Percentiles rank a stretch among this genome's conserved stretches.
These are phyloP conservation scores for Rhinophrynus dorsalis DNA, from an alignment of 2,797 vertebrate genomes.

Conservation along the genomic window DNA sequence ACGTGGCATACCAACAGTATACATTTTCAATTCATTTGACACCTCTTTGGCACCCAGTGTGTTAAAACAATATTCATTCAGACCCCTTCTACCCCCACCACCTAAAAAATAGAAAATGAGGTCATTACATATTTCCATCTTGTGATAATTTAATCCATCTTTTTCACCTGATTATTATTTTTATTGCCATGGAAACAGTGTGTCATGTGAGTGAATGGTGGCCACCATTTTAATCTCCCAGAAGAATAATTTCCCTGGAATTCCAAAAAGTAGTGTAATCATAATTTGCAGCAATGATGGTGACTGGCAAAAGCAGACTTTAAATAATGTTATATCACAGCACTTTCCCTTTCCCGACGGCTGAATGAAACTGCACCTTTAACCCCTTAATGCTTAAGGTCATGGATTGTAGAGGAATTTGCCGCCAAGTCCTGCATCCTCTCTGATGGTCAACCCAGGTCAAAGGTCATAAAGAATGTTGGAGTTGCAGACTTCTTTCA, in stretches of 20 bases:
- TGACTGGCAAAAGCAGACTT: not conserved
- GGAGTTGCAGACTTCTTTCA: slow-evolving; percentile 50
- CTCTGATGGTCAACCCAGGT: slow-evolving; percentile 36
- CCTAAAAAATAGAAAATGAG: too few species aligned
- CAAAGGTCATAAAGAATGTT: slow-evolving; percentile 46
- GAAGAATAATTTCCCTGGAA: not conserved
- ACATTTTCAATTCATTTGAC: too few species aligned
- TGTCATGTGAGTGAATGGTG: not conserved
- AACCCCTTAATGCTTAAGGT: slow-evolving; percentile 28
- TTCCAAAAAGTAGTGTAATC: too few species aligned
- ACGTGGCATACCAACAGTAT: too few species aligned
- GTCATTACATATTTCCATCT: too few species aligned
- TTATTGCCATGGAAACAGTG: not conserved
- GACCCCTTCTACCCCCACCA: too few species aligned
- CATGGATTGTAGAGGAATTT: slow-evolving; percentile 39
- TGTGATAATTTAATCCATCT: not conserved
- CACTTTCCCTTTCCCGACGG: slow-evolving; percentile 2
- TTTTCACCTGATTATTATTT: not conserved
- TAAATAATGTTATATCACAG: not conserved
- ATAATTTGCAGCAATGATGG: not conserved
- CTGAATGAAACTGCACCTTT: slow-evolving; percentile 17
- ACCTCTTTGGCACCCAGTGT: too few species aligned
- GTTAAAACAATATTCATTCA: too few species aligned
- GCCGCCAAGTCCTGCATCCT: slow-evolving; percentile 30
- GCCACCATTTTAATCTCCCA: not conserved